A percentile compares a stretch with the other conserved stretches of the same genome.
Conservation (phyloP, 1,140 invertebrate species). For the Drosophila nigromelanica region DNA sequence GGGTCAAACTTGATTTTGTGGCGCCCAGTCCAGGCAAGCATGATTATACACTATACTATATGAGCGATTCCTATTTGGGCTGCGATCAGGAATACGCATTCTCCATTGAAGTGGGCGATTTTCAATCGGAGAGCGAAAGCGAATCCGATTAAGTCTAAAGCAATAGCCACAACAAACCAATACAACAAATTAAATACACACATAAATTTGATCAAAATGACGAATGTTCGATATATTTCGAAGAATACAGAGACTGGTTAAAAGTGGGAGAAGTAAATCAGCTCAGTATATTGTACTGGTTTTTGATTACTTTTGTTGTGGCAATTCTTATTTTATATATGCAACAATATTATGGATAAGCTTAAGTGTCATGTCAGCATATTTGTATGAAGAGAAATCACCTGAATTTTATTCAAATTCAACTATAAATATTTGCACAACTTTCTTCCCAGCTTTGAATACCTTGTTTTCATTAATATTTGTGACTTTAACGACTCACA, state of each 20-base stretch:
- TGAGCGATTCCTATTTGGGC: constrained; percentile 99
- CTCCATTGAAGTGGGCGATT: constrained; percentile 91
- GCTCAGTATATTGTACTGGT: background rate
- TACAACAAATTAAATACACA: constrained; percentile 36
- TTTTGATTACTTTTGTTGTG: background rate
- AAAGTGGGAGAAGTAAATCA: constrained; percentile 2
- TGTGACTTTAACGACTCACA: constrained; percentile 51
- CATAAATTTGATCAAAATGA: constrained; percentile 18
- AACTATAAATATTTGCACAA: background rate
- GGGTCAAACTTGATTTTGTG: constrained; percentile 97
- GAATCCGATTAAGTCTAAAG: constrained; percentile 85
- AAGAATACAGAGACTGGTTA: background rate
- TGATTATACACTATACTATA: constrained; percentile 98
- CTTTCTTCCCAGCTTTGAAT: background rate
- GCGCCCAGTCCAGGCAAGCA: constrained; percentile 93
- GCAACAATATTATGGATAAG: too few relatives aligned
- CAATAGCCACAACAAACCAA: constrained; percentile 1
- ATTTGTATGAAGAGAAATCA: background rate
- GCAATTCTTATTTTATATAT: background rate
- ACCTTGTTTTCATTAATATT: background rate
- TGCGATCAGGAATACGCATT: constrained; percentile 99
- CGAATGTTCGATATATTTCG: constrained; percentile 14
- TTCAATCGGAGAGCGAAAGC: constrained; percentile 86
- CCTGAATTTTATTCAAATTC: constrained; percentile 2
- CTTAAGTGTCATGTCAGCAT: background rate